Evolutionary conservation across 2,888 invertebrate species (phyloP).

Genomic region (Busseola fusca): DNA sequence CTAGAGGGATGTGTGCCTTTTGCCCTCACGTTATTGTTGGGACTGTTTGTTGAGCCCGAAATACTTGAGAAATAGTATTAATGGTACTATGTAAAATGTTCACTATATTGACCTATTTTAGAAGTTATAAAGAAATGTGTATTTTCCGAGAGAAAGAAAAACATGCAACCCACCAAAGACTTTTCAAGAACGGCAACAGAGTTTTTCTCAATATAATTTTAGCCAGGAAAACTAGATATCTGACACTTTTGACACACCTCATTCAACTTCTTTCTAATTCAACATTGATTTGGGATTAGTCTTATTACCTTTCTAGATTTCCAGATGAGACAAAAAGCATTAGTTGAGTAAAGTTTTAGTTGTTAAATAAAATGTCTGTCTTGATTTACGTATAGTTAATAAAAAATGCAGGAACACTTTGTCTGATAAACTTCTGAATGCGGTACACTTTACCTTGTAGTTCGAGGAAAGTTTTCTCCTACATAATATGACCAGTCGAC

Average conservation of each 20-base stretch:
- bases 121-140: neutral
- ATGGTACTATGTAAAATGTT: conserved; percentile 12
- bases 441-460: conserved; percentile 11
- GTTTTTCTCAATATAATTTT: neutral
- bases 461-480: neutral
- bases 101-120: neutral
- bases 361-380: neutral
- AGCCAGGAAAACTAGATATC: neutral
- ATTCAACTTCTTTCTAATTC: too few species aligned
- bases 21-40: conserved; percentile 36
- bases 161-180: neutral
- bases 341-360: conserved; percentile 1
- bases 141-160: neutral
- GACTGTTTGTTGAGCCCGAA: conserved; percentile 24
- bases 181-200: neutral
- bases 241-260: neutral
- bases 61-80: conserved; percentile 16
- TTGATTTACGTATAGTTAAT: neutral
- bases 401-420: conserved; percentile 4
- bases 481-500: conserved; percentile 8
- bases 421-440: conserved; percentile 11
- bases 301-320: neutral
- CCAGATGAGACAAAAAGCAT: neutral
- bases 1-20: conserved; percentile 27
- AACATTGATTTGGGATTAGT: too few species aligned